Conservation (phyloP, 2,888 invertebrate genomes). For the Harpagoxenus sublaevis region DNA sequence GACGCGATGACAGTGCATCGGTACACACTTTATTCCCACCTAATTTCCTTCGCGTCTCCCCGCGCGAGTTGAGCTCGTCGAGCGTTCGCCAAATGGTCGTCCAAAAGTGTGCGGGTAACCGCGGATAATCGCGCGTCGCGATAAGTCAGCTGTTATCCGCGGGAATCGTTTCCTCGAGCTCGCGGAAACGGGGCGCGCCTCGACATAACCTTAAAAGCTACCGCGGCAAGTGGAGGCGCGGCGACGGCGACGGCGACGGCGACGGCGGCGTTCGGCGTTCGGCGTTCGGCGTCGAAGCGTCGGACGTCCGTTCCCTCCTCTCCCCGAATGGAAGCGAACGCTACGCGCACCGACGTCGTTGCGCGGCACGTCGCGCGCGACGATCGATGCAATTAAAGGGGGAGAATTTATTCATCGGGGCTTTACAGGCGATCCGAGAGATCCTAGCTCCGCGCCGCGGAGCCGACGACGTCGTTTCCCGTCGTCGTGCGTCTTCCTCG, state of each 20-base stretch:
- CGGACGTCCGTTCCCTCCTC: not conserved
- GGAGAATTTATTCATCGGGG: slow-evolving; percentile 45
- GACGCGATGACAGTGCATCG: not conserved
- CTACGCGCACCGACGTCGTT: slow-evolving; percentile 25
- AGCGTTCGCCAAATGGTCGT: not conserved
- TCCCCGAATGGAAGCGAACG: not conserved
- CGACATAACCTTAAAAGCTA: slow-evolving; percentile 24
- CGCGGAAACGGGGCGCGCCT: too few species aligned
- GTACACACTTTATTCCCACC: not conserved
- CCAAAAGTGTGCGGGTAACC: not conserved
- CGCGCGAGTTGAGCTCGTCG: not conserved
- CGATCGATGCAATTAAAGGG: slow-evolving; percentile 53
- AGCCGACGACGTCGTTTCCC: not conserved
- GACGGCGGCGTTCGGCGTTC: not conserved
- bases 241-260: not conserved
- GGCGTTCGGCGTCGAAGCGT: not conserved
- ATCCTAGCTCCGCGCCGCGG: not conserved
- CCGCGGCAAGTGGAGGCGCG: not conserved
- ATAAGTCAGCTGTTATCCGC: not conserved
- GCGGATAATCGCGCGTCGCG: not conserved
- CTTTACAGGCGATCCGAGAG: slow-evolving; percentile 28
- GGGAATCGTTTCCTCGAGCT: not conserved
- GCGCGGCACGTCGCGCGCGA: slow-evolving; percentile 15
- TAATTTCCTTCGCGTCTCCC: not conserved
- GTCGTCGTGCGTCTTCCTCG: not conserved